Base-by-base conservation (phyloP, 2,797 vertebrate species). In the Gymnocypris eckloni region DNA sequence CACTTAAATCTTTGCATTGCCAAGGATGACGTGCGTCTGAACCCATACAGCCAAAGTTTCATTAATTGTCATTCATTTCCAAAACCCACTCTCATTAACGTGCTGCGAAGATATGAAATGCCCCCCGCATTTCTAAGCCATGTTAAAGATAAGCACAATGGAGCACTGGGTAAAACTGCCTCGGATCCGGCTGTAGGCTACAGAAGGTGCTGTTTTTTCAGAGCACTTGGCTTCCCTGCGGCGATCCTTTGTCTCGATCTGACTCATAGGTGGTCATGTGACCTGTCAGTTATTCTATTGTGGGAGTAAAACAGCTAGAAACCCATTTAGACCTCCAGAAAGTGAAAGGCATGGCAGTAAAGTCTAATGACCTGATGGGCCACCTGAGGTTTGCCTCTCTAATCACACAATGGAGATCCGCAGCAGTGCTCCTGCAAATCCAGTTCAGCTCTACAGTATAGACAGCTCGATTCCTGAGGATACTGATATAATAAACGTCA, bases 181-280 rank as follows among this genome's bases (percentile, higher is more conserved):
- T 50, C 15, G 7, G 81, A 69, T 25, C 37, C 8, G 10, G 33
- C n/a, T 54, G 22, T n/a, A 33, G 33, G 33, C 33, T 33, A 84
- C 61, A 69, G 22, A 43, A 41, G 28, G 48, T 56, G 6, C 4
- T 84, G 54, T 25, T 25, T 41, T 4, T n/a, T 15, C 7, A 8
- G 11, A 18, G 75, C 25, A 8, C 39, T 79, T 37, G n/a, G 37
- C 41, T 39, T 80, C 67, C 84, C 84, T 12, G 28, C 9, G 8
- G 78, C 13, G 45, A 37, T 33, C 84, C 18, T 73, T 86, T 86
- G 84, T 86, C 78, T 81, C 22, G 56, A 79, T 43, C 20, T 86
- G 84, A 86, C 33, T 86, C 84, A 85, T 25, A 22, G 76, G 11
- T 4, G 12, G 54, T 54, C 76, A 75, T 20, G 70, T 86, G 84